Evolutionary conservation across 2,888 invertebrate genomes (phyloP).

Genomic region (Branchellion lobata): DNA sequence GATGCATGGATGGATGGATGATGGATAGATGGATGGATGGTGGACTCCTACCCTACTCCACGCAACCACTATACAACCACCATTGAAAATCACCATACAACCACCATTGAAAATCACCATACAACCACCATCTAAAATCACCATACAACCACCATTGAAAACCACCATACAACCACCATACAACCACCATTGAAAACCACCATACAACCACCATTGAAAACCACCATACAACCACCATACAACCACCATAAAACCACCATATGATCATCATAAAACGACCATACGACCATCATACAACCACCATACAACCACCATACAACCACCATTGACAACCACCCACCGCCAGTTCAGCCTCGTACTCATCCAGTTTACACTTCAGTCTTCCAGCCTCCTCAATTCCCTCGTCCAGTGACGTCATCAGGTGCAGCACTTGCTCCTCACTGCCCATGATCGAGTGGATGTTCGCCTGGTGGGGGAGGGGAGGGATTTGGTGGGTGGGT

Average conservation of each 20-base stretch:
- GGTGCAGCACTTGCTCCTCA: slow-evolving; percentile 72
- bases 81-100: no score
- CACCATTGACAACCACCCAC: neutral
- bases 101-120: no score
- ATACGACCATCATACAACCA: neutral
- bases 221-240: neutral
- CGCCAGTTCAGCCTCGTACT: slow-evolving; percentile 70
- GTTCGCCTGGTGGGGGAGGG: slow-evolving; percentile 70
- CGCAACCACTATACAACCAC: neutral
- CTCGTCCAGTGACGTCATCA: slow-evolving; percentile 73
- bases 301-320: neutral
- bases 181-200: no score
- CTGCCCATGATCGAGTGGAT: slow-evolving; percentile 88
- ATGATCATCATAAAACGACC: neutral
- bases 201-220: neutral
- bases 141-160: no score
- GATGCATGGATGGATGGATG: neutral
- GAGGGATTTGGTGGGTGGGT: neutral
- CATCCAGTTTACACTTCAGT: slow-evolving; percentile 68
- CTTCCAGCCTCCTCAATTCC: slow-evolving; percentile 67
- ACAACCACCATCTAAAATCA: no score
- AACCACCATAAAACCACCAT: neutral
- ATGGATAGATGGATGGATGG: no score
- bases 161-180: no score
- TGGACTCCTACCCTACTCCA: no score